Percentiles rank a stretch among this genome's conserved stretches.
These are phyloP conservation scores for Agrenia bidenticulata DNA, from an alignment of 2,888 invertebrate genomes.

Conservation along the genomic window DNA sequence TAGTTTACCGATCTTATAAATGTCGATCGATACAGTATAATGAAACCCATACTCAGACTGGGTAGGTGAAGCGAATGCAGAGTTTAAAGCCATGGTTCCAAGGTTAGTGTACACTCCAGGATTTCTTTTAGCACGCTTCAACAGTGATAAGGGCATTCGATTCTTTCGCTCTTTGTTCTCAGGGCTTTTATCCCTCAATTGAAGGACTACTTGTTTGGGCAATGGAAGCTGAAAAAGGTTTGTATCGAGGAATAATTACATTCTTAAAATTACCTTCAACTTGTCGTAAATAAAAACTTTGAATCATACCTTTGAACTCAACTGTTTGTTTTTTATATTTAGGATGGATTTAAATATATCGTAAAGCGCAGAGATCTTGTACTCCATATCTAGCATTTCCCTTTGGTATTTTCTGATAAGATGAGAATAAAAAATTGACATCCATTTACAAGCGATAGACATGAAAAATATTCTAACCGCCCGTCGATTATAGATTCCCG, in stretches of 20 bases:
- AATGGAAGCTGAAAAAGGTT: conserved; percentile 21
- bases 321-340: conserved; percentile 34
- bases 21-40: too few relatives aligned
- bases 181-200: conserved; percentile 23
- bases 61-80: too few relatives aligned
- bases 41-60: too few relatives aligned
- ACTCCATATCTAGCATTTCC: conserved; percentile 37
- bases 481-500: conserved; percentile 9
- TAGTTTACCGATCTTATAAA: too few relatives aligned
- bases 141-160: too few relatives aligned
- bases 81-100: too few relatives aligned
- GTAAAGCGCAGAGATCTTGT: conserved; percentile 41
- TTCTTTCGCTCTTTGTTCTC: background rate
- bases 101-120: background rate
- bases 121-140: background rate
- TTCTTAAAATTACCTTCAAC: too few relatives aligned
- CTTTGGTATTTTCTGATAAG: conserved; percentile 40
- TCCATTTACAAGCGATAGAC: too few relatives aligned
- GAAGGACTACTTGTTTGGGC: conserved; percentile 6
- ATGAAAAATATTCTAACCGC: conserved; percentile 7
- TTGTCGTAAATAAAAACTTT: too few relatives aligned
- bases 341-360: conserved; percentile 41
- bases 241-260: too few relatives aligned
- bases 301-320: conserved; percentile 26
- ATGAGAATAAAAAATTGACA: too few relatives aligned